These are phyloP conservation scores for Naja naja DNA, from an alignment of 2,113 vertebrate species.

Conservation along the genomic window DNA sequence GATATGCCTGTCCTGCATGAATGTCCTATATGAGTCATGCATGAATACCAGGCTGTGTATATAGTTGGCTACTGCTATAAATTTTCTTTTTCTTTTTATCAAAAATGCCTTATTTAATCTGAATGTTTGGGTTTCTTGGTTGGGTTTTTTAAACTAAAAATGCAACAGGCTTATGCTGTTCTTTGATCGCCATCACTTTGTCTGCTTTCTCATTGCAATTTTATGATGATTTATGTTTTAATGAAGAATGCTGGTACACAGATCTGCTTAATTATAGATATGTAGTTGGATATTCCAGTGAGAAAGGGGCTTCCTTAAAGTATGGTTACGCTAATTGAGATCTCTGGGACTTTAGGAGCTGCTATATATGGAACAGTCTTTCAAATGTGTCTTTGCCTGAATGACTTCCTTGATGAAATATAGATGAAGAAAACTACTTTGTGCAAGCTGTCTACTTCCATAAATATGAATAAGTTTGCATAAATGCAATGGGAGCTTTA, in stretches of 20 bases:
- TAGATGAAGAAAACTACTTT: conserved; percentile 32
- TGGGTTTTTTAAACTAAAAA: background rate
- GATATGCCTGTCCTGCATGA: background rate
- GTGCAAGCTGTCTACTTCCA: background rate
- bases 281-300: conserved; percentile 12
- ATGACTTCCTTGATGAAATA: conserved; percentile 22
- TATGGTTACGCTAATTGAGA: background rate
- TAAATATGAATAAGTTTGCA: background rate
- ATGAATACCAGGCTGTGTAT: background rate
- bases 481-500: background rate
- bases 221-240: background rate
- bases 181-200: background rate
- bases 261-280: conserved; percentile 11
- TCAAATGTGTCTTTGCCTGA: background rate
- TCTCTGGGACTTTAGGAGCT: background rate
- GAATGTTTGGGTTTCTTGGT: background rate
- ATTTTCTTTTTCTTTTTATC: background rate
- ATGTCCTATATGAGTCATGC: background rate
- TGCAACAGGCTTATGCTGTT: background rate
- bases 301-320: conserved; percentile 6
- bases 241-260: background rate
- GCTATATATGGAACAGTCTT: background rate
- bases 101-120: background rate
- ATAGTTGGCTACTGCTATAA: background rate
- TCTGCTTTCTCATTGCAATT: background rate